Conservation (phyloP, 2,888 invertebrate species). For the Xylota sylvarum region DNA sequence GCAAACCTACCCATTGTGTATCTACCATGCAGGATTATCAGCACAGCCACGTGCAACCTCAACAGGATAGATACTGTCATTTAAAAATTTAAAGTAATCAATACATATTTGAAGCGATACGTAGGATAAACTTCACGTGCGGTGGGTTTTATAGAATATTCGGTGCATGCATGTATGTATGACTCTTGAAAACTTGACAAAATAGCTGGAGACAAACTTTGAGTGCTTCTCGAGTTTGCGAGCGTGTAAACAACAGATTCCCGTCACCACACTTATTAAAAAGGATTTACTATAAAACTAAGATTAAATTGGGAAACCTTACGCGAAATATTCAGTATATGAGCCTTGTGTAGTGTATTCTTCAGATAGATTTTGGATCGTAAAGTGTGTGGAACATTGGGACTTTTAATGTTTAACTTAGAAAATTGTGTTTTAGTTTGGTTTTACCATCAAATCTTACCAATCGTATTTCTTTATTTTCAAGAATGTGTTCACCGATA, state of each 20-base stretch:
- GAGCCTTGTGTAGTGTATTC: too few relatives aligned
- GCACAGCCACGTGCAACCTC: not conserved
- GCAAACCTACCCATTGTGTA: not conserved
- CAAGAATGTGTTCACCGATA: too few relatives aligned
- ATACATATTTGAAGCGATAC: slow-evolving; percentile 3
- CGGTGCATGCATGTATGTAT: not conserved
- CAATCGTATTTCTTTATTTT: too few relatives aligned
- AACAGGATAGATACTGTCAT: not conserved
- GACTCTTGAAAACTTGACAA: not conserved
- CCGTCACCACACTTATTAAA: not conserved
- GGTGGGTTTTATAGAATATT: not conserved
- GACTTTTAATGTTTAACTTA: too few relatives aligned
- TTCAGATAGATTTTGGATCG: too few relatives aligned
- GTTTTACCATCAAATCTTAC: too few relatives aligned
- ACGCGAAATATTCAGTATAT: not conserved
- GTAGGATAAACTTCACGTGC: not conserved
- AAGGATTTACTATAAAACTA: too few relatives aligned
- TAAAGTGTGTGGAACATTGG: too few relatives aligned
- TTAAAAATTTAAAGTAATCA: slow-evolving; percentile 9
- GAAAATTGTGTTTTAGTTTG: too few relatives aligned
- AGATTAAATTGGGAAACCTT: not conserved
- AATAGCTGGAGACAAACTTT: not conserved
- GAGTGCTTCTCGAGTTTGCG: not conserved
- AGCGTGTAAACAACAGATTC: not conserved
- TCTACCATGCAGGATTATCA: not conserved